Conservation (phyloP, 2,113 vertebrate species). For the Amphilophus citrinellus region DNA sequence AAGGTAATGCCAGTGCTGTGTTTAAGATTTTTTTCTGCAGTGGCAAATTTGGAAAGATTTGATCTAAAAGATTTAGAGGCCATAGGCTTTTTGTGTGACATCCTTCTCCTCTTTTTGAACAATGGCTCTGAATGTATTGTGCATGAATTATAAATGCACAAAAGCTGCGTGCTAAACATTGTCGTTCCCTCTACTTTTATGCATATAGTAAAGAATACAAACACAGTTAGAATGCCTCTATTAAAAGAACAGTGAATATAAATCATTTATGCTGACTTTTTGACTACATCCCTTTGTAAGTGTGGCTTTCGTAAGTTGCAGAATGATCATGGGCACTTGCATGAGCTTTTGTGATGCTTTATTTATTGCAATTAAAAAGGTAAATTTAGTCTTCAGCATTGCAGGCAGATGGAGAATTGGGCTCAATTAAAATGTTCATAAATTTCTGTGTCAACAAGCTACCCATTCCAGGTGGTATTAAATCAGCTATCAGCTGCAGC, state of each 20-base stretch:
- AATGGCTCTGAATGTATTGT: conserved; percentile 36
- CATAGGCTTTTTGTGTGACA: conserved; percentile 15
- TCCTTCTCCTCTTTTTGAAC: conserved; percentile 6
- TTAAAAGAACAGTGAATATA: not conserved
- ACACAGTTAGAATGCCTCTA: not conserved
- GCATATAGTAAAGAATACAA: not conserved
- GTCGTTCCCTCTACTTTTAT: conserved; percentile 2
- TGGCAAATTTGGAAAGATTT: not conserved
- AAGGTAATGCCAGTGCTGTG: too few relatives aligned
- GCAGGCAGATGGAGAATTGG: conserved; percentile 17
- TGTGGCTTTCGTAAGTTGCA: not conserved
- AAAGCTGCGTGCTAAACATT: conserved; percentile 18
- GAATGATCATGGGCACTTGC: not conserved
- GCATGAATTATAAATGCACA: conserved; percentile 46
- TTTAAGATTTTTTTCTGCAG: too few relatives aligned
- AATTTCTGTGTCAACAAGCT: conserved; percentile 32
- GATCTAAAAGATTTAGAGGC: conserved; percentile 33
- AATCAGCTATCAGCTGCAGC: conserved; percentile 11
- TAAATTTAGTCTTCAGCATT: conserved; percentile 19
- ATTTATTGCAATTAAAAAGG: conserved; percentile 50
- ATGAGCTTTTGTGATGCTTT: not conserved
- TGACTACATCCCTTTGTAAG: not conserved
- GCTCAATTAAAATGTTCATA: conserved; percentile 44
- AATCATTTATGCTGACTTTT: conserved; percentile 7
- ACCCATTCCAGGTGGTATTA: conserved; percentile 13